phyloP scores from a whole-genome alignment of 2,888 invertebrate genomes.

The Ceriagrion tenellum region DNA sequence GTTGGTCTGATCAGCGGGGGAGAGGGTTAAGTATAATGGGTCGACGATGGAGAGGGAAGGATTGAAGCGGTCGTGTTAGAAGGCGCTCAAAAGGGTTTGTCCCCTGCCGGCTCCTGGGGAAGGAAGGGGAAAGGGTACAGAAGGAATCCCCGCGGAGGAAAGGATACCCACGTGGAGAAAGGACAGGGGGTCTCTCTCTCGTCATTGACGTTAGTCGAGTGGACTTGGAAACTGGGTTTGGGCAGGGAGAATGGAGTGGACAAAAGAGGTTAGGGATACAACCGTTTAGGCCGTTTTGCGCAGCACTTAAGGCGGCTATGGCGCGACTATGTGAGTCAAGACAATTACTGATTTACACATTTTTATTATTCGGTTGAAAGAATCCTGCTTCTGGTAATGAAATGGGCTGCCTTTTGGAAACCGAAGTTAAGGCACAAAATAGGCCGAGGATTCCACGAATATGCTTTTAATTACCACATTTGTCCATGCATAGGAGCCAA shows the following conservation, averaged over 20 bases:
- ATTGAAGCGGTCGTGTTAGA: background rate
- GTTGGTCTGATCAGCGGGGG: background rate
- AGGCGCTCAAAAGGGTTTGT: background rate
- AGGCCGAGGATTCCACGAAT: no score
- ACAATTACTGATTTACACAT: no score
- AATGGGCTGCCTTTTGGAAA: no score
- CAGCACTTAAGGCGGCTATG: no score
- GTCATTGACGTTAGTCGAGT: background rate
- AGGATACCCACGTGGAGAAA: background rate
- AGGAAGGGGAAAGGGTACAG: background rate
- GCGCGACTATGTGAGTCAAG: no score
- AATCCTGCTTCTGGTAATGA: no score
- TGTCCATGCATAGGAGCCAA: background rate
- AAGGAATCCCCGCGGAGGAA: background rate
- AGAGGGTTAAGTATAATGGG: background rate
- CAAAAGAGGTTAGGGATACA: background rate
- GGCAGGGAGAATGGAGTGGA: background rate
- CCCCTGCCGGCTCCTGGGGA: background rate
- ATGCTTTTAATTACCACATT: no score
- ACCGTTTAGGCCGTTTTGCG: background rate
- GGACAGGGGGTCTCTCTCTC: background rate
- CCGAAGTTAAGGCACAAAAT: no score
- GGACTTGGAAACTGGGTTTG: background rate
- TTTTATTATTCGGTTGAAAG: no score
- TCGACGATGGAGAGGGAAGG: background rate